phyloP scores from a whole-genome alignment of 2,888 invertebrate genomes.

The Hydropsyche betteni region DNA sequence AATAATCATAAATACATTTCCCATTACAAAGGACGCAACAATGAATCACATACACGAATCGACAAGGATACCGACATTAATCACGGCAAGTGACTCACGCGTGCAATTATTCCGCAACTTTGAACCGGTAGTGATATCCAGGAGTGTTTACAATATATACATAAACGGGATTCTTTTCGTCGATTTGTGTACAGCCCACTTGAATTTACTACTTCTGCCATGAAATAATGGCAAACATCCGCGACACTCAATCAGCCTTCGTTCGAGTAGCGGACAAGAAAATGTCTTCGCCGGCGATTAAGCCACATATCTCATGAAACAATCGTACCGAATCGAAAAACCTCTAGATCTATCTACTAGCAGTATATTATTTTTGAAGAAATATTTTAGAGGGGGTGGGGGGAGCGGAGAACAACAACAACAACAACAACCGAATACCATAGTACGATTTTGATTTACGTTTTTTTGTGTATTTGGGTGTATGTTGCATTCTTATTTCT shows the following conservation, averaged over 20 bases:
- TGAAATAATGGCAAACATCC: constrained; percentile 1
- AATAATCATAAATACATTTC: not conserved
- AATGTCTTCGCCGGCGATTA: constrained; percentile 8
- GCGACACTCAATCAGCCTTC: constrained; percentile 14
- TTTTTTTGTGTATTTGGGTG: too few relatives aligned
- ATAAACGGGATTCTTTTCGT: not conserved
- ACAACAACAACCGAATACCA: too few relatives aligned
- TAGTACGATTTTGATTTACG: too few relatives aligned
- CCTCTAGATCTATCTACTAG: too few relatives aligned
- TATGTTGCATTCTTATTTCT: too few relatives aligned
- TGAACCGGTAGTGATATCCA: constrained; percentile 18
- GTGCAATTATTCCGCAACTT: constrained; percentile 7
- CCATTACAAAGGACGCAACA: not conserved
- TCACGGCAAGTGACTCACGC: not conserved
- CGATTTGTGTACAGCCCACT: not conserved
- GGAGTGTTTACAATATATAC: not conserved
- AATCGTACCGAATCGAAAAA: not conserved
- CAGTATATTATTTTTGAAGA: too few relatives aligned
- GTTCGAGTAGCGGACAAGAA: constrained; percentile 1
- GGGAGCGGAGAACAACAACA: too few relatives aligned
- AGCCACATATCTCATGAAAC: not conserved
- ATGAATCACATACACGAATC: constrained; percentile 4
- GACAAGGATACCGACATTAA: constrained; percentile 6
- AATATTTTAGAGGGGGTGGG: too few relatives aligned
- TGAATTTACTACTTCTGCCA: not conserved